phyloP scores from a whole-genome alignment of 1,140 invertebrate genomes.

The Trachymyrmex cornetzi region DNA sequence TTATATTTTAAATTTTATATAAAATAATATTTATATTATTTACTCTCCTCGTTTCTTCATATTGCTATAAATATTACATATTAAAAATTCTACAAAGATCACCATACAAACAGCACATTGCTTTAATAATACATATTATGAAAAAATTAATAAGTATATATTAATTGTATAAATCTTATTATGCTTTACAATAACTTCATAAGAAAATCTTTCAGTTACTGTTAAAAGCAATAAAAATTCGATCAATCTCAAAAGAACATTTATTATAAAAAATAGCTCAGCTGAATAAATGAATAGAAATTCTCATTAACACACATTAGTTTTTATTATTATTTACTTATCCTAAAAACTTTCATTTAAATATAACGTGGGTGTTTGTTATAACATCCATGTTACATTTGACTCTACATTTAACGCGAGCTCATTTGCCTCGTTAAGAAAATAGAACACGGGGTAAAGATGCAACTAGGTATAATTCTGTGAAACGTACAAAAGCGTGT shows the following conservation, averaged over 20 bases:
- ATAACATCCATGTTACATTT: neutral
- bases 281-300: neutral
- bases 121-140: neutral
- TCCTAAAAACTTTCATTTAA: neutral
- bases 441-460: conserved; percentile 22
- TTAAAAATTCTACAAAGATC: neutral
- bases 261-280: conserved; percentile 3
- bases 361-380: neutral
- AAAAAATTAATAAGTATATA: neutral
- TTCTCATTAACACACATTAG: neutral
- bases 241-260: neutral
- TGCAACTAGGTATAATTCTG: conserved; percentile 21
- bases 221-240: neutral
- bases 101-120: neutral
- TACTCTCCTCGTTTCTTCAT: neutral
- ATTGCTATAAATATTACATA: neutral
- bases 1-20: neutral
- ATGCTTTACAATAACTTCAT: neutral
- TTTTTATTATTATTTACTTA: neutral
- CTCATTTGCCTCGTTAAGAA: conserved; percentile 19
- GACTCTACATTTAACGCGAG: neutral
- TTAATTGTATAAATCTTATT: neutral
- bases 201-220: neutral
- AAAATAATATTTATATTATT: neutral
- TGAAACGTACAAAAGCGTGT: neutral